Percentiles rank a stretch among this genome's conserved stretches.
Conservation (phyloP, 2,888 invertebrate genomes). For the Cheilosia vernalis region DNA sequence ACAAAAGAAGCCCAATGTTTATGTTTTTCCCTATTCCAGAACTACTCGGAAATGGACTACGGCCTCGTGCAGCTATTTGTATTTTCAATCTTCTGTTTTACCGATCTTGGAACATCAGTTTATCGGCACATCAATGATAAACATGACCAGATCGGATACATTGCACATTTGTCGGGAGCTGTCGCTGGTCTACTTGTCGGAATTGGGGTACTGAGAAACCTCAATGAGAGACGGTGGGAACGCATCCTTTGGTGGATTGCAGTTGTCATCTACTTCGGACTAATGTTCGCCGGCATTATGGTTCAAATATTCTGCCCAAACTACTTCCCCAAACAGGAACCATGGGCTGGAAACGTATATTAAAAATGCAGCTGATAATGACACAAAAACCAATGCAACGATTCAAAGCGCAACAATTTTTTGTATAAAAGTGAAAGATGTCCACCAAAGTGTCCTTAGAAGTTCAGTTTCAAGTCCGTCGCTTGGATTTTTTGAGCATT, state of each 20-base stretch:
- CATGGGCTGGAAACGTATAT: conserved; percentile 48
- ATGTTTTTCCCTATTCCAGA: conserved; percentile 85
- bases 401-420: conserved; percentile 49
- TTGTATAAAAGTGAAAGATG: conserved; percentile 50
- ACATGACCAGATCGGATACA: conserved; percentile 93
- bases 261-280: conserved; percentile 87
- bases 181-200: conserved; percentile 92
- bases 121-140: conserved; percentile 91
- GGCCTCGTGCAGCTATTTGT: conserved; percentile 93
- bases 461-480: conserved; percentile 50
- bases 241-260: conserved; percentile 92
- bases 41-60: conserved; percentile 98
- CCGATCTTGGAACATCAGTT: conserved; percentile 95
- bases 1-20: neutral
- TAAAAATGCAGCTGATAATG: conserved; percentile 16
- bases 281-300: conserved; percentile 89
- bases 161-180: conserved; percentile 96
- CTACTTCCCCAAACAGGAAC: conserved; percentile 84
- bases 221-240: conserved; percentile 92
- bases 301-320: conserved; percentile 88
- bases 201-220: conserved; percentile 92
- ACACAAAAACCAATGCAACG: conserved; percentile 45
- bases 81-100: conserved; percentile 90
- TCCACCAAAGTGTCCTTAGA: conserved; percentile 74
- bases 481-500: conserved; percentile 43